Conservation (phyloP, 1,140 invertebrate genomes). For the Aporrectodea caliginosa region DNA sequence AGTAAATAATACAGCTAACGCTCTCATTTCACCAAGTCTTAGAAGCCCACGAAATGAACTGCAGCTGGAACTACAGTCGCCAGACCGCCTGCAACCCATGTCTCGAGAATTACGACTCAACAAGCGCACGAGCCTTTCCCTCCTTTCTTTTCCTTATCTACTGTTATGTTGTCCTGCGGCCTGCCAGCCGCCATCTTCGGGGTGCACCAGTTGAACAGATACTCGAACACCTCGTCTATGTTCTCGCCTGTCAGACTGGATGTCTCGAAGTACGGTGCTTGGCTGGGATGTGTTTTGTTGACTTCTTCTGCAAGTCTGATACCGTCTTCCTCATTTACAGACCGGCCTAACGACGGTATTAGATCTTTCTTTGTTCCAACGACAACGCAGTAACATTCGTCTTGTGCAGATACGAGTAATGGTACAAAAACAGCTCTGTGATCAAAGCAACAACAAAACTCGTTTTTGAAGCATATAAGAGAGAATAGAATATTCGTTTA, state of each 20-base stretch:
- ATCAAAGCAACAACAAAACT: too few species aligned
- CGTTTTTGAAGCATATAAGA: too few species aligned
- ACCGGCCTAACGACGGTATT: constrained; percentile 36
- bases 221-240: constrained; percentile 54
- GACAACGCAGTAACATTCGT: constrained; percentile 49
- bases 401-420: constrained; percentile 46
- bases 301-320: constrained; percentile 44
- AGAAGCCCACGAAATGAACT: too few species aligned
- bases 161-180: neutral
- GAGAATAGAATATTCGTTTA: too few species aligned
- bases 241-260: constrained; percentile 50
- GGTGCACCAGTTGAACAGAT: constrained; percentile 33
- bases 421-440: constrained; percentile 51
- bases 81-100: neutral
- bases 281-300: constrained; percentile 40
- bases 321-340: constrained; percentile 45
- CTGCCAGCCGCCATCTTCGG: constrained; percentile 24
- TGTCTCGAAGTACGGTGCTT: constrained; percentile 54
- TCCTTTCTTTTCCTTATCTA: neutral
- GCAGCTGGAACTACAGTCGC: neutral
- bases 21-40: too few species aligned
- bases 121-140: neutral
- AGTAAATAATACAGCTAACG: too few species aligned
- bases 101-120: neutral
- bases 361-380: constrained; percentile 55